Evolutionary conservation across 2,888 invertebrate species (phyloP).

Genomic region (Noctua fimbriata): DNA sequence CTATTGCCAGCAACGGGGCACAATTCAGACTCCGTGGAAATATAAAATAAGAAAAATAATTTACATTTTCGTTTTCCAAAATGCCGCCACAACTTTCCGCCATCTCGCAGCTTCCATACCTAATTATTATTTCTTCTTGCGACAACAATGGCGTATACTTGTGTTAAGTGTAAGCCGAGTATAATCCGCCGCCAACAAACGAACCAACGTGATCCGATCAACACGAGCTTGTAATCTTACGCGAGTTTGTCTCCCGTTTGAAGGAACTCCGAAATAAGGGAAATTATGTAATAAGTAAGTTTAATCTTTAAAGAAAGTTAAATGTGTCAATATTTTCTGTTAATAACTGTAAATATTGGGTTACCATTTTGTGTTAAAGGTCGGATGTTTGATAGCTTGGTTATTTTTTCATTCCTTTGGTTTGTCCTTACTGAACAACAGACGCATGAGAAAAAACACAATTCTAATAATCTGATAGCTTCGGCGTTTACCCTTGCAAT

Average conservation of each 20-base stretch:
- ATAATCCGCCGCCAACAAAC: constrained; percentile 42
- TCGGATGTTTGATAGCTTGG: background rate
- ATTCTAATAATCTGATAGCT: too few relatives aligned
- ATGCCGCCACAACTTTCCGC: background rate
- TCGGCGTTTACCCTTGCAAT: too few relatives aligned
- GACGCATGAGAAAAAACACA: too few relatives aligned
- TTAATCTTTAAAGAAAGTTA: background rate
- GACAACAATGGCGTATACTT: constrained; percentile 42
- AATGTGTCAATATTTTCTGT: background rate
- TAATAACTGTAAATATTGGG: too few relatives aligned
- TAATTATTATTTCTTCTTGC: constrained; percentile 39
- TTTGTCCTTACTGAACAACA: too few relatives aligned
- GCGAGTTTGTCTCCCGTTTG: constrained; percentile 20
- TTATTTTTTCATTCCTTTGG: background rate
- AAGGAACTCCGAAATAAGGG: constrained; percentile 4
- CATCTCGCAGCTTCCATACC: background rate
- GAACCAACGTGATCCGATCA: constrained; percentile 38
- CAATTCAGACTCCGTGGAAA: too few relatives aligned
- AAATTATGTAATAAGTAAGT: background rate
- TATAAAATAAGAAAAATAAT: background rate
- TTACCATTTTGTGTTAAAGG: background rate
- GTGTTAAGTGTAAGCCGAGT: constrained; percentile 31
- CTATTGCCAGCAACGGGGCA: too few relatives aligned
- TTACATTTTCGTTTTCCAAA: background rate
- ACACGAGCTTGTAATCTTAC: constrained; percentile 26